Base-by-base conservation (phyloP, 2,113 vertebrate species). In the Psittacus erithacus region DNA sequence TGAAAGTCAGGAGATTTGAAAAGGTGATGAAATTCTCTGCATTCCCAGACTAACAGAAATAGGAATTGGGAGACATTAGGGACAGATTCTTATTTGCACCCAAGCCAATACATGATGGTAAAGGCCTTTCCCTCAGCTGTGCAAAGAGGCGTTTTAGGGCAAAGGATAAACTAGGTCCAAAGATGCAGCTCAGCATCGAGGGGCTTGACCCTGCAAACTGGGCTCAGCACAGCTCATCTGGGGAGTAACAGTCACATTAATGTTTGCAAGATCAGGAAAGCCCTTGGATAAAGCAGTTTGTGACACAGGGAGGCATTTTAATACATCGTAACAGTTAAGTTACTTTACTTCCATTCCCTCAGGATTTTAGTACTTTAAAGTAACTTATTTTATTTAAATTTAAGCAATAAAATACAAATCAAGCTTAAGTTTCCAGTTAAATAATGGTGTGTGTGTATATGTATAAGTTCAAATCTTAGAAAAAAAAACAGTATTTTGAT, bases 381-480 rank as follows among this genome's bases (percentile, higher is more conserved):
- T 75, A 97, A 98, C 97, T 97, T 96, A 97, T 97, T 98, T 97
- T 97, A 97, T 98, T 98, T 98, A 98, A 97, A 97, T 98, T 97
- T 97, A 98, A 98, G 98, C 98, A 98, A 98, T 98, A 98, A 97
- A 97, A 92, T 97, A 97, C 70, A 81, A 92, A 93, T 97, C 67
- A 84, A 95, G 95, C 79, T 97, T 97, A 96, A 95, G 83, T 97
- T 98, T 97, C 97, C 94, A 95, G 96, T 98, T 96, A 97, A 96
- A 83, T 82, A 80, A 93, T 57, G 68, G 92, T 80, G 49, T 91
- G 86, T 77, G 16, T 96, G 1, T 96, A 93, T 93, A 94, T 92
- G 95, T 89, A 85, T 97, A 96, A 97, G 83, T 97, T 97, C 78
- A 83, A 96, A 90, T 89, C 64, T 93, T 94, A 91, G 82, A 94